Percentiles rank a stretch among this genome's conserved stretches.
phyloP scores from a whole-genome alignment of 1,140 invertebrate species.

The Acromyrmex heyeri region DNA sequence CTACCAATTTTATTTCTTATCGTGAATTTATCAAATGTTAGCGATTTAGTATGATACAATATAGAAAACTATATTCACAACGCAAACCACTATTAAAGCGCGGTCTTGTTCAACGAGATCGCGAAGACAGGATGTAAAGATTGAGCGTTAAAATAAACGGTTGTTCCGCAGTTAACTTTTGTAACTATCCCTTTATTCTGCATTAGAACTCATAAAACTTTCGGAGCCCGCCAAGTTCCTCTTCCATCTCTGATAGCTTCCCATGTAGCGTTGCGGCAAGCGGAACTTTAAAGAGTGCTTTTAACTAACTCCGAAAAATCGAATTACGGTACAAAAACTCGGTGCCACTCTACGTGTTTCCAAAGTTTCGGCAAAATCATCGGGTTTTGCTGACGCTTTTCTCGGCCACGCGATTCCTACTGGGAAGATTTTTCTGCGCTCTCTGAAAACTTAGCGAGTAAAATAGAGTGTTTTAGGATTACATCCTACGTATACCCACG shows the following conservation, averaged over 20 bases:
- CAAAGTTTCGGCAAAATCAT: constrained; percentile 54
- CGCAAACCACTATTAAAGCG: no score
- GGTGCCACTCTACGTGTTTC: constrained; percentile 50
- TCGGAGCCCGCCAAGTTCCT: constrained; percentile 33
- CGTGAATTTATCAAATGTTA: no score
- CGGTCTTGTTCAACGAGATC: constrained; percentile 9
- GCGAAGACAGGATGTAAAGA: constrained; percentile 60
- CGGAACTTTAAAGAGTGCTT: constrained; percentile 59
- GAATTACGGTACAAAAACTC: constrained; percentile 56
- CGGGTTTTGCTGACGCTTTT: constrained; percentile 38
- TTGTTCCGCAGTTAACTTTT: constrained; percentile 41
- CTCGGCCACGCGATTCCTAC: constrained; percentile 14
- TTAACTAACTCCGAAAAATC: constrained; percentile 63
- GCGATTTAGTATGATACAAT: no score
- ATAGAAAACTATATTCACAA: no score
- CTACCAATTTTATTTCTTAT: no score
- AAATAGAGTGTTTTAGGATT: constrained; percentile 39
- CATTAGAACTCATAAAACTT: constrained; percentile 60
- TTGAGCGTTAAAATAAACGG: constrained; percentile 63
- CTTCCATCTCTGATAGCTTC: constrained; percentile 55
- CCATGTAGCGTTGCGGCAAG: constrained; percentile 43
- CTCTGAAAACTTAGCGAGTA: constrained; percentile 20
- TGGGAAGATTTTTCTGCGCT: constrained; percentile 45
- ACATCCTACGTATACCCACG: neutral
- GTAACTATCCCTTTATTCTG: constrained; percentile 60